Evolutionary conservation across 2,113 vertebrate genomes (phyloP).

Genomic region (Triplophysa siluroides): DNA sequence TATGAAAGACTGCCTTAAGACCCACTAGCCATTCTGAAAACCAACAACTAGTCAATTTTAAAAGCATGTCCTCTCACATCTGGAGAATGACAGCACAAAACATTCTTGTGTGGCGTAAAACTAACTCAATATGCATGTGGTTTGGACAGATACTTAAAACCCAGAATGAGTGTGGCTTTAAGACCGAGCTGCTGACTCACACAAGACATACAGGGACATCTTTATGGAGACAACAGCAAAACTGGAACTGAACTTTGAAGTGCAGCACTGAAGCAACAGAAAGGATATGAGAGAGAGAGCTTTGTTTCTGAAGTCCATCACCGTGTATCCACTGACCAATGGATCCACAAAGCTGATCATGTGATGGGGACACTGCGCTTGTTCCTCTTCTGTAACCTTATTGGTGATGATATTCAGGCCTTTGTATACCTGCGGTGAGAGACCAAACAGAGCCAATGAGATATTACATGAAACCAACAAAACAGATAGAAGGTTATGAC

Average conservation of each 20-base stretch:
- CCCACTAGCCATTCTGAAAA: too few species aligned
- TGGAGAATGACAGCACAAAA: too few species aligned
- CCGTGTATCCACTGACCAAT: constrained; percentile 83
- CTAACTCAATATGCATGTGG: too few species aligned
- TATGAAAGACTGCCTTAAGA: too few species aligned
- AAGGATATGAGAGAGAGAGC: constrained; percentile 92
- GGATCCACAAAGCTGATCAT: constrained; percentile 98
- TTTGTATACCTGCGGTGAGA: constrained; percentile 84
- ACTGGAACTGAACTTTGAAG: not conserved
- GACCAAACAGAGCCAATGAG: constrained; percentile 24
- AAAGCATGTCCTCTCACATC: too few species aligned
- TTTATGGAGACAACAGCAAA: not conserved
- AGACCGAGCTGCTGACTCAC: not conserved
- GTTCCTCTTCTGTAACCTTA: constrained; percentile 86
- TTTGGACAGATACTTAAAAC: too few species aligned
- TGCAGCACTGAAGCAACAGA: not conserved
- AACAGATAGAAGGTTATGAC: not conserved
- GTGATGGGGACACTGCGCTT: constrained; percentile 86
- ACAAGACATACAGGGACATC: too few species aligned
- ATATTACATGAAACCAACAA: not conserved
- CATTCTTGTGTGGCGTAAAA: too few species aligned
- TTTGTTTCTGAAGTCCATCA: constrained; percentile 94
- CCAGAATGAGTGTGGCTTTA: not conserved
- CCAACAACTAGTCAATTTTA: too few species aligned
- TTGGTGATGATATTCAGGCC: constrained; percentile 97